phyloP scores from a whole-genome alignment of 2,113 vertebrate genomes.

The Thamnophis sirtalis region DNA sequence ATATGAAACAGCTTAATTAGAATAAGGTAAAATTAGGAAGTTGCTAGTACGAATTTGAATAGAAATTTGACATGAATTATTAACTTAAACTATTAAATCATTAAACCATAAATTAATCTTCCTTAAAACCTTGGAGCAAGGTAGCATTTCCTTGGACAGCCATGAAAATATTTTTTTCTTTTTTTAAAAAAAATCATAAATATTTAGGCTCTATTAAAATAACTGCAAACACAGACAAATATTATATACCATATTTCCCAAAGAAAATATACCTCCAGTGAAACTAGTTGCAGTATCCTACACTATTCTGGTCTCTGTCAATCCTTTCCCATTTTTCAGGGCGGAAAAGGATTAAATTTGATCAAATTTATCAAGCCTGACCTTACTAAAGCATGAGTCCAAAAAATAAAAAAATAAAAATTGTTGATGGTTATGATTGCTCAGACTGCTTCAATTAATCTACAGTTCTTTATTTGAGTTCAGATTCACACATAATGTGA shows the following conservation, averaged over 20 bases:
- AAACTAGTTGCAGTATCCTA: neutral
- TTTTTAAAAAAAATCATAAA: neutral
- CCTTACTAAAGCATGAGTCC: neutral
- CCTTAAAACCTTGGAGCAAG: neutral
- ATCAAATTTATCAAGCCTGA: neutral
- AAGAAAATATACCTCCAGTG: neutral
- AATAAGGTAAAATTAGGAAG: constrained; percentile 2
- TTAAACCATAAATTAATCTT: neutral
- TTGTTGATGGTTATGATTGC: neutral
- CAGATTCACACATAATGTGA: neutral
- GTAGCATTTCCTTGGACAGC: neutral
- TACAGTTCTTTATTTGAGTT: neutral
- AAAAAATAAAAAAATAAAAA: neutral
- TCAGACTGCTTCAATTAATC: neutral
- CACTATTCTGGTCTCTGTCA: neutral
- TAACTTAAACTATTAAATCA: neutral
- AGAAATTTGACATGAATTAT: constrained; percentile 12
- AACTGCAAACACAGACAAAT: neutral
- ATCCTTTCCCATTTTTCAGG: neutral
- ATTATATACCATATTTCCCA: neutral
- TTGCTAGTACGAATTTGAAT: neutral
- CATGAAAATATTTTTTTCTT: neutral
- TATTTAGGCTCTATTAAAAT: neutral
- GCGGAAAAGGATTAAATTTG: neutral
- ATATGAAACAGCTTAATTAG: constrained; percentile 25